These are phyloP conservation scores for Eulemur macaco DNA, from an alignment of 2,113 vertebrate genomes.

Conservation along the genomic window DNA sequence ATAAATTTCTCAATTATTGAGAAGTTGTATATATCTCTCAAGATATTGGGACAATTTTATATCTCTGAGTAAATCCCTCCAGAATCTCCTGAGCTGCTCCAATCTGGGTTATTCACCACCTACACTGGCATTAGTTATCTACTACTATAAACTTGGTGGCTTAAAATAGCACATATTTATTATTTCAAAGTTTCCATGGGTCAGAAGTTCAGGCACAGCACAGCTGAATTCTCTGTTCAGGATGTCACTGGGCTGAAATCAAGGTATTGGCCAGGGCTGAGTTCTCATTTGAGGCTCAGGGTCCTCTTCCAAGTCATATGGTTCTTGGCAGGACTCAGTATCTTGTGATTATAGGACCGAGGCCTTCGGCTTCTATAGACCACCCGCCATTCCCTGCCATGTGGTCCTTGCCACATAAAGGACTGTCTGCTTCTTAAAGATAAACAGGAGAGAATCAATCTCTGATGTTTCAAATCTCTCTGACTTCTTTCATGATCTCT, in stretches of 20 bases:
- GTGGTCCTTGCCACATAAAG: background rate
- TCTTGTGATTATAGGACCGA: background rate
- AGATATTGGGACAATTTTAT: background rate
- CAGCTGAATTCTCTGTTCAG: background rate
- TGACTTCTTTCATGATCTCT: background rate
- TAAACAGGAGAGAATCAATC: background rate
- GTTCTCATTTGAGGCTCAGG: background rate
- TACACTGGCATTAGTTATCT: background rate
- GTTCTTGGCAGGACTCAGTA: background rate
- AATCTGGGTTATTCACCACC: background rate
- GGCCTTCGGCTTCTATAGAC: background rate
- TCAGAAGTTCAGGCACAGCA: background rate
- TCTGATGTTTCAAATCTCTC: background rate
- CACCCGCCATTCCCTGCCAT: background rate
- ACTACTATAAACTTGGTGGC: background rate
- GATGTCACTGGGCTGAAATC: constrained; percentile 13
- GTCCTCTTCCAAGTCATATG: background rate
- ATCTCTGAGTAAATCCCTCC: constrained; percentile 12
- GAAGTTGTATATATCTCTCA: background rate
- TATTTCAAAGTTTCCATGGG: background rate
- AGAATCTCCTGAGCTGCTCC: constrained; percentile 19
- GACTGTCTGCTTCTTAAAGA: constrained; percentile 2
- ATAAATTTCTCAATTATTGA: constrained; percentile 25
- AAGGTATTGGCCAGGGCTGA: background rate
- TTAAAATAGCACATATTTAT: constrained; percentile 36